Conservation (phyloP, 1,140 invertebrate species). For the Agrilus planipennis region DNA sequence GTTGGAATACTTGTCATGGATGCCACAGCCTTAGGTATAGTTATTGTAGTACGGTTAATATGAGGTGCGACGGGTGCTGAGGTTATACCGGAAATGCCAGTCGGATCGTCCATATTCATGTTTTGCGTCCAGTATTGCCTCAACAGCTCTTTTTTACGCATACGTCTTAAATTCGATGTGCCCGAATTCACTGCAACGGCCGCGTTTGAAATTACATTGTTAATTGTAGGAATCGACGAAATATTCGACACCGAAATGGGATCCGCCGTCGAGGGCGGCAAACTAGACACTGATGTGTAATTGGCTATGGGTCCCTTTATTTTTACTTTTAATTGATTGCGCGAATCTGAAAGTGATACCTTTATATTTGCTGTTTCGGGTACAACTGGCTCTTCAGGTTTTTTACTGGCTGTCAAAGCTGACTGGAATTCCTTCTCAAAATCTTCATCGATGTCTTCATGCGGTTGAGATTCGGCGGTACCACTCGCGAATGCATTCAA, state of each 20-base stretch:
- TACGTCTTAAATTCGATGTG: constrained; percentile 64
- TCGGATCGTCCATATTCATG: constrained; percentile 67
- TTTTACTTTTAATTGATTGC: constrained; percentile 80
- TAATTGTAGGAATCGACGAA: constrained; percentile 12
- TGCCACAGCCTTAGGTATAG: constrained; percentile 74
- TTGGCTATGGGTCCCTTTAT: constrained; percentile 82
- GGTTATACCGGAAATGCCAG: constrained; percentile 34
- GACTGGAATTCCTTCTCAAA: constrained; percentile 63
- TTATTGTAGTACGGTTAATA: constrained; percentile 58
- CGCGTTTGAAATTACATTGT: constrained; percentile 15
- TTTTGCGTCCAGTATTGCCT: constrained; percentile 77
- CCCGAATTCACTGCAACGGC: constrained; percentile 21
- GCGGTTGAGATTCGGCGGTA: constrained; percentile 50
- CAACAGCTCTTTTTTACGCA: constrained; percentile 81
- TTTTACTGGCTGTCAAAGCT: constrained; percentile 45
- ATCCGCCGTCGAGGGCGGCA: constrained; percentile 29
- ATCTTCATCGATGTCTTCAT: constrained; percentile 62
- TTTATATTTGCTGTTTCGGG: constrained; percentile 44
- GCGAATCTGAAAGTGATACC: constrained; percentile 56
- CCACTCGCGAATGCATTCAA: constrained; percentile 49
- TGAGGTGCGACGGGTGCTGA: constrained; percentile 48
- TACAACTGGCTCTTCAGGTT: constrained; percentile 35
- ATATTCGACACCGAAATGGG: constrained; percentile 11
- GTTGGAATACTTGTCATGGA: constrained; percentile 76
- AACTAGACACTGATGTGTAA: constrained; percentile 43